Evolutionary conservation across 2,888 invertebrate species (phyloP).

Genomic region (Drosophila buzzatii): DNA sequence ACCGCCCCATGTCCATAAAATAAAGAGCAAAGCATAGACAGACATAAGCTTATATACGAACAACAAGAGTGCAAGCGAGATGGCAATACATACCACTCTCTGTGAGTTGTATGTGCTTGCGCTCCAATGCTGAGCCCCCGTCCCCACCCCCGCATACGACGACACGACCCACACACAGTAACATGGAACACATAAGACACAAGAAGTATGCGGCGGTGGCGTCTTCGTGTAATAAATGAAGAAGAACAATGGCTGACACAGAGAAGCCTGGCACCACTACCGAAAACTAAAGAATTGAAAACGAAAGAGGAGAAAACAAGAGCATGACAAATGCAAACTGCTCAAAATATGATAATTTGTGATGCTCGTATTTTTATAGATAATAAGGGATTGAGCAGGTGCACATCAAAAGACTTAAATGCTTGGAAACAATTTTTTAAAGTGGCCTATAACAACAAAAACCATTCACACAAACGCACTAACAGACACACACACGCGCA

Average conservation of each 20-base stretch:
- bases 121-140: constrained; percentile 33
- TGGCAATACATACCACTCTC: constrained; percentile 36
- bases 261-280: constrained; percentile 32
- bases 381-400: constrained; percentile 18
- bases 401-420: constrained; percentile 28
- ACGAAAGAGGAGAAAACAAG: constrained; percentile 4
- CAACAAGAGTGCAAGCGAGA: constrained; percentile 33
- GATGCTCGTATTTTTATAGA: constrained; percentile 12
- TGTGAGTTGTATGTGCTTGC: constrained; percentile 33
- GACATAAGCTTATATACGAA: background rate
- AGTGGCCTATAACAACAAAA: constrained; percentile 55
- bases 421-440: constrained; percentile 35
- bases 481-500: constrained; percentile 7
- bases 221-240: constrained; percentile 74
- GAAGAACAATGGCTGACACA: constrained; percentile 74
- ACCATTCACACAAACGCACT: constrained; percentile 49
- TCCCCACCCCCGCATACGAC: constrained; percentile 6
- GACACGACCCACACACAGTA: constrained; percentile 38
- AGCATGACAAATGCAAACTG: constrained; percentile 11
- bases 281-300: constrained; percentile 1
- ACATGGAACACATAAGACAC: constrained; percentile 22
- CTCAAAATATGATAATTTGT: constrained; percentile 4
- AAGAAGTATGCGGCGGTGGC: constrained; percentile 69
- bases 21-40: constrained; percentile 38
- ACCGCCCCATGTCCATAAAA: constrained; percentile 40